phyloP scores from a whole-genome alignment of 2,797 vertebrate species.

The Oreortyx pictus region DNA sequence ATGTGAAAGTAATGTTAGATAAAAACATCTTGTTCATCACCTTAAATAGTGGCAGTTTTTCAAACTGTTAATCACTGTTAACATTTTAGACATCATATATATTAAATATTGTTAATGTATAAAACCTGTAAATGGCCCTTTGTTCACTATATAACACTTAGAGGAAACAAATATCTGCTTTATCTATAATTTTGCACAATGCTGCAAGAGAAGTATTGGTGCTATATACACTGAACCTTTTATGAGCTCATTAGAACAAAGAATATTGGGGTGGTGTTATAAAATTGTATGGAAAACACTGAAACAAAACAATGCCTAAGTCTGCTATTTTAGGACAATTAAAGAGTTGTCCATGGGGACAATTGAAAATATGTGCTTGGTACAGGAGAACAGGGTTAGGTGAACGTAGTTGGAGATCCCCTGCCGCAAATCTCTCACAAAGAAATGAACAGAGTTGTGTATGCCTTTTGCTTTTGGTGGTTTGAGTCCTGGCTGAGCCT shows the following conservation, averaged over 20 bases:
- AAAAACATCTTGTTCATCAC: background rate
- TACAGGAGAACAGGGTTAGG: background rate
- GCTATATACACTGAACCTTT: background rate
- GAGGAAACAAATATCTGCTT: background rate
- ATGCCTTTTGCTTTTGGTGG: background rate
- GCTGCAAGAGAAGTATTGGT: background rate
- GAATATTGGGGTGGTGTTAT: background rate
- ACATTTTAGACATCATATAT: background rate
- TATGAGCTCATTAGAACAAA: background rate
- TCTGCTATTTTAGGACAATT: background rate
- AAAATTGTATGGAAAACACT: background rate
- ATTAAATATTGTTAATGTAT: background rate
- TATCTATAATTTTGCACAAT: background rate
- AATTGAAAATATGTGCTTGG: background rate
- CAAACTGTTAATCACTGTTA: background rate
- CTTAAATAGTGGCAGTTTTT: background rate
- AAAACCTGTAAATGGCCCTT: background rate
- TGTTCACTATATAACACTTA: background rate
- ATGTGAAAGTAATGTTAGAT: background rate
- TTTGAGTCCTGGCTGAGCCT: background rate
- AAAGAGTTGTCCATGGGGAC: background rate
- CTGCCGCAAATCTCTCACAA: background rate
- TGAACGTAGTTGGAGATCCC: rapidly evolving
- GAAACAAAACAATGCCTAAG: background rate
- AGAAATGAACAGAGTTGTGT: background rate